Conservation (phyloP, 2,797 vertebrate genomes). For the Balearica regulorum region DNA sequence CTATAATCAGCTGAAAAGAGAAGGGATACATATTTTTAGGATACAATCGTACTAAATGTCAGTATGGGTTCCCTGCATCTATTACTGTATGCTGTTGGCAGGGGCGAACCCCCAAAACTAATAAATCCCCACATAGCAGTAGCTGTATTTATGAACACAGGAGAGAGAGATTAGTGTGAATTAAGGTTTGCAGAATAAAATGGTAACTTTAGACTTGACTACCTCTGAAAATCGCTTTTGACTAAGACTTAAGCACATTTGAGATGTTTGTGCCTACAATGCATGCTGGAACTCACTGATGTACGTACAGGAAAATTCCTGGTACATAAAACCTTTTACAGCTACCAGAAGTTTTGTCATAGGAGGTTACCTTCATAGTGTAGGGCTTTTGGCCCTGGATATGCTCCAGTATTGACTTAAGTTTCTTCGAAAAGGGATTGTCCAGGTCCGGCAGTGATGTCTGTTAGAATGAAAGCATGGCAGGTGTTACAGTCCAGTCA, state of each 20-base stretch:
- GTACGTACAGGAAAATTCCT: rapidly evolving
- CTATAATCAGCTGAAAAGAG: slow-evolving; percentile 80
- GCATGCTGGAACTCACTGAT: neutral
- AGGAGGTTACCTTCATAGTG: slow-evolving; percentile 88
- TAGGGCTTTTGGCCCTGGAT: slow-evolving; percentile 82
- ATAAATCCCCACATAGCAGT: neutral
- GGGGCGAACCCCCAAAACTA: neutral
- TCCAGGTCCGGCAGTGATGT: slow-evolving; percentile 85
- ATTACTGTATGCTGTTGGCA: neutral
- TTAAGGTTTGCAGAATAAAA: neutral
- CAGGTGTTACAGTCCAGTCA: neutral
- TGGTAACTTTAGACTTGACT: neutral
- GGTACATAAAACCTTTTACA: neutral
- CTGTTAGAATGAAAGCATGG: slow-evolving; percentile 59
- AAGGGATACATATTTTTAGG: neutral
- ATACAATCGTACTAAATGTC: neutral
- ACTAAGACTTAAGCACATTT: neutral
- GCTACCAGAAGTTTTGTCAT: neutral
- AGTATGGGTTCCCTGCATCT: neutral
- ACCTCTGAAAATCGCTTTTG: neutral
- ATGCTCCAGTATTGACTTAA: slow-evolving; percentile 78
- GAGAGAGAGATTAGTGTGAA: neutral
- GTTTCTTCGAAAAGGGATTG: slow-evolving; percentile 83
- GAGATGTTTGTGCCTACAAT: neutral
- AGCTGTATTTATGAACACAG: neutral